phyloP scores from a whole-genome alignment of 2,113 vertebrate genomes.

The Dryoscopus gambensis region DNA sequence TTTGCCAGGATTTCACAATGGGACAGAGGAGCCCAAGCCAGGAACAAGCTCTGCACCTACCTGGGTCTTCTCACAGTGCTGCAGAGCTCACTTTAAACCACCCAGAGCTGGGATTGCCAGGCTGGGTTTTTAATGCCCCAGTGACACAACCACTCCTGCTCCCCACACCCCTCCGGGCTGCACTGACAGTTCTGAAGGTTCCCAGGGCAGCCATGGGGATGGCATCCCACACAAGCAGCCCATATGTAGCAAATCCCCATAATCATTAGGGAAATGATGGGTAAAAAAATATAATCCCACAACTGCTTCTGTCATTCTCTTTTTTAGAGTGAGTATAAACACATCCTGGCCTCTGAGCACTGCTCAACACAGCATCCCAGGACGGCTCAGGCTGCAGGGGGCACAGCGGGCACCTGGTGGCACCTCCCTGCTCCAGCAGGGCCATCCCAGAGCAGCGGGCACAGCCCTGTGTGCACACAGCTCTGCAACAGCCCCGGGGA shows the following conservation, averaged over 20 bases:
- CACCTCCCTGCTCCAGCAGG: too few species aligned
- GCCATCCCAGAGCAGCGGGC: too few species aligned
- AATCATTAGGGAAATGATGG: not conserved
- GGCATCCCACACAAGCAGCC: not conserved
- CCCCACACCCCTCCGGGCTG: not conserved
- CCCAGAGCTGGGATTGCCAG: not conserved
- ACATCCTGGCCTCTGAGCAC: fast-evolving
- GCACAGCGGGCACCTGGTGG: too few species aligned
- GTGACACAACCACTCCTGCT: not conserved
- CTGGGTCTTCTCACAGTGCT: not conserved
- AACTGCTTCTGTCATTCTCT: not conserved
- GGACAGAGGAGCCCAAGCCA: not conserved
- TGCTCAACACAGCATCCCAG: not conserved
- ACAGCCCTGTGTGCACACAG: too few species aligned
- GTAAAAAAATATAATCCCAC: not conserved
- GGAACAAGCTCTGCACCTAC: not conserved
- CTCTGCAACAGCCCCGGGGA: too few species aligned
- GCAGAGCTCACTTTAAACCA: not conserved
- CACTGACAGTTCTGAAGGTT: not conserved
- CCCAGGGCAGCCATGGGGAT: not conserved
- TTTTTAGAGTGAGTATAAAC: fast-evolving
- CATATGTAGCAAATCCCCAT: fast-evolving
- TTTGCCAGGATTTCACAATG: conserved; percentile 37
- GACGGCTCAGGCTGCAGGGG: fast-evolving
- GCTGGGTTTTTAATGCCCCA: not conserved